These are phyloP conservation scores for Hirtodrosophila duncani DNA, from an alignment of 2,888 invertebrate species.

Conservation along the genomic window DNA sequence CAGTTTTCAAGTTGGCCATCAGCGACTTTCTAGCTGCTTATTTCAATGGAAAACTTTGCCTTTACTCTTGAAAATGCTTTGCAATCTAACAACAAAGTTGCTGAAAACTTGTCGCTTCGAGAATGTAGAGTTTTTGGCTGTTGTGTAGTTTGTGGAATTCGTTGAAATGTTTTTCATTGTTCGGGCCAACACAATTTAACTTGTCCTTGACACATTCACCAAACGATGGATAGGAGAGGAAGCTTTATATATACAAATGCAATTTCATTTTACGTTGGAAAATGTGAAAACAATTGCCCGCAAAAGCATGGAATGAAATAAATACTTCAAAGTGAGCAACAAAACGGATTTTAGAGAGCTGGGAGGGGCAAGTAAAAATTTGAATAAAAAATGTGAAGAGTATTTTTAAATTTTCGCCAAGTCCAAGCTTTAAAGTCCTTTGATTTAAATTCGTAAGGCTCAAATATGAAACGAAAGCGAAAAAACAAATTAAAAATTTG, in stretches of 20 bases:
- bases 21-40: slow-evolving; percentile 29
- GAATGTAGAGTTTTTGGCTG: slow-evolving; percentile 29
- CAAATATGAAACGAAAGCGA: not conserved
- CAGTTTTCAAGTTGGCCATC: too few species aligned
- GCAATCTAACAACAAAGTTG: slow-evolving; percentile 64
- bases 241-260: too few species aligned
- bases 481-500: slow-evolving; percentile 6
- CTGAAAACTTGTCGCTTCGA: slow-evolving; percentile 23
- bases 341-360: too few species aligned
- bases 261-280: slow-evolving; percentile 41
- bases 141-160: slow-evolving; percentile 29
- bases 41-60: slow-evolving; percentile 40
- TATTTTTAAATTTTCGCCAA: too few species aligned
- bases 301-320: too few species aligned
- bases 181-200: slow-evolving; percentile 46
- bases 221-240: slow-evolving; percentile 21
- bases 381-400: slow-evolving; percentile 5
- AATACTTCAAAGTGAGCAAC: too few species aligned
- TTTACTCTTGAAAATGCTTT: slow-evolving; percentile 51
- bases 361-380: too few species aligned
- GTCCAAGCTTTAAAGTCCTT: too few species aligned
- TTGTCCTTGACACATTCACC: slow-evolving; percentile 53
- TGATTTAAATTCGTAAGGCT: not conserved
- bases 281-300: slow-evolving; percentile 26
- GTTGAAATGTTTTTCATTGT: slow-evolving; percentile 34